These are phyloP conservation scores for Monochamus alternatus DNA, from an alignment of 2,888 invertebrate species.

Conservation along the genomic window DNA sequence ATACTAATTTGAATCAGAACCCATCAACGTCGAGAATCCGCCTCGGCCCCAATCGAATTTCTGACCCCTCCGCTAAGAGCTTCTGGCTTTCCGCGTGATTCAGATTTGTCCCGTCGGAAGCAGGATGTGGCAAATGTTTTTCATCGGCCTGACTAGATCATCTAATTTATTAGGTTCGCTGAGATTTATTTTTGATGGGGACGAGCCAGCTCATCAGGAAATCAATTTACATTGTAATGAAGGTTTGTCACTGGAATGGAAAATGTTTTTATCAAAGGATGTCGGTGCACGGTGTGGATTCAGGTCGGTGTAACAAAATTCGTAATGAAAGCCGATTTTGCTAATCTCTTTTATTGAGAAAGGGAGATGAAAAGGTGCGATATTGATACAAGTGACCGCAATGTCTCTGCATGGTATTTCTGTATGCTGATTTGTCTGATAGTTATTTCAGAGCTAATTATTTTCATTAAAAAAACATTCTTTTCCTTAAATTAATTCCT, in stretches of 20 bases:
- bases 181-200: constrained; percentile 18
- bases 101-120: constrained; percentile 48
- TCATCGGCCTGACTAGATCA: constrained; percentile 32
- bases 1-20: constrained; percentile 64
- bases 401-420: too few species aligned
- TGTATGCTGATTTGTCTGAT: too few species aligned
- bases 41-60: constrained; percentile 61
- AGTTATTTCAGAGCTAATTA: too few species aligned
- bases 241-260: constrained; percentile 6
- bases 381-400: too few species aligned
- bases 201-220: neutral
- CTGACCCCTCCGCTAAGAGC: constrained; percentile 58
- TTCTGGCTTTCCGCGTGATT: constrained; percentile 50
- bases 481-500: too few species aligned
- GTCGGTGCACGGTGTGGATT: neutral
- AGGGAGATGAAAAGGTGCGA: too few species aligned
- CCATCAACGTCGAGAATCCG: constrained; percentile 62
- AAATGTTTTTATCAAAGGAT: constrained; percentile 4
- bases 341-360: too few species aligned
- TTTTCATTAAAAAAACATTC: too few species aligned
- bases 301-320: neutral
- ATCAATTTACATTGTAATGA: constrained; percentile 14
- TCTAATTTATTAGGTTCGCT: constrained; percentile 29
- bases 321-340: too few species aligned
- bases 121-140: constrained; percentile 35